These are phyloP conservation scores for Sebastes glaucus DNA, from an alignment of 2,797 vertebrate genomes.

Conservation along the genomic window DNA sequence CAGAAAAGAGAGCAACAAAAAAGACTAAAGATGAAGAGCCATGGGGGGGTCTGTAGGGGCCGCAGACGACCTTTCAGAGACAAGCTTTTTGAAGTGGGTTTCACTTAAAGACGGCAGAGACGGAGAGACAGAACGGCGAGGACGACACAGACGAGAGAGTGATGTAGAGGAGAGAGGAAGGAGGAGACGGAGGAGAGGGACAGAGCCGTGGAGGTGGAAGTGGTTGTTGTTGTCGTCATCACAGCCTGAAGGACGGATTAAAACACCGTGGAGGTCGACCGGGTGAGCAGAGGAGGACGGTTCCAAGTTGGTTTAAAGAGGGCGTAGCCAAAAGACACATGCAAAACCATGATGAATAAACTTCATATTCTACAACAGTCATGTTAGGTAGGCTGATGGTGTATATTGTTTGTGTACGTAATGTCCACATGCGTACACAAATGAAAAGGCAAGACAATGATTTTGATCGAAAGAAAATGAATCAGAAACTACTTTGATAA, in stretches of 20 bases:
- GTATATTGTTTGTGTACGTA: background rate
- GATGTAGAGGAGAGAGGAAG: background rate
- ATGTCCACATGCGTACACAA: background rate
- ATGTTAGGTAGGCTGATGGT: background rate
- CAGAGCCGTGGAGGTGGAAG: constrained; percentile 13
- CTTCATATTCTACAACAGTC: background rate
- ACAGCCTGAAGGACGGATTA: constrained; percentile 49
- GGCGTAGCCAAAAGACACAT: constrained; percentile 13
- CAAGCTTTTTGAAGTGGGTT: constrained; percentile 37
- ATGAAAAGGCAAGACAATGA: background rate
- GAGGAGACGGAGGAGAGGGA: constrained; percentile 2
- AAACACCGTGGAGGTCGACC: constrained; percentile 30
- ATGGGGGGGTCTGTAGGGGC: constrained; percentile 1
- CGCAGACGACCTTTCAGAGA: constrained; percentile 45
- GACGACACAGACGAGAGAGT: constrained; percentile 11
- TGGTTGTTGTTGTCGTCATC: constrained; percentile 32
- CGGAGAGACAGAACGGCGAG: constrained; percentile 1
- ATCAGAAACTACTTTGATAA: background rate
- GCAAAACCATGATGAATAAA: background rate
- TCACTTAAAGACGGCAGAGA: constrained; percentile 29
- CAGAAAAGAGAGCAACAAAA: constrained; percentile 38
- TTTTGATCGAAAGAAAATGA: background rate
- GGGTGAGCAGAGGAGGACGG: constrained; percentile 2
- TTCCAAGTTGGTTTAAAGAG: constrained; percentile 16
- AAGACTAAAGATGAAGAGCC: constrained; percentile 33